Conservation (phyloP, 2,888 invertebrate genomes). For the Polyploca ridens region DNA sequence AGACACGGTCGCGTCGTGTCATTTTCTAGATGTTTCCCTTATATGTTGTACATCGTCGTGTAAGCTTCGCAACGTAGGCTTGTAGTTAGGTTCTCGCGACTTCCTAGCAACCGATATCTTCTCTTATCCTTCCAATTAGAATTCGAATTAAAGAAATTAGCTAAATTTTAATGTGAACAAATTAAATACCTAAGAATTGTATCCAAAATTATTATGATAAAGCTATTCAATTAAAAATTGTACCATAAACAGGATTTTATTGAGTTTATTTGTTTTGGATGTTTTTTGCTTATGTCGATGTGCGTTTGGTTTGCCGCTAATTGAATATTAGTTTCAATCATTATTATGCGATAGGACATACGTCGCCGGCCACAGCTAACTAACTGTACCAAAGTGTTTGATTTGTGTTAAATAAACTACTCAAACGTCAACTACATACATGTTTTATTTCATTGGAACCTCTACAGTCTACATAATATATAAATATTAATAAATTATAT, state of each 20-base stretch:
- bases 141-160: constrained; percentile 66
- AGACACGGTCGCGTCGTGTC: constrained; percentile 65
- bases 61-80: constrained; percentile 78
- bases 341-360: constrained; percentile 55
- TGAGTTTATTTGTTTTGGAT: constrained; percentile 49
- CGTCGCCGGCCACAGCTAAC: constrained; percentile 76
- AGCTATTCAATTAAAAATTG: constrained; percentile 26
- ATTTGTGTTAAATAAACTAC: constrained; percentile 84
- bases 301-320: constrained; percentile 71
- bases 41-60: constrained; percentile 78
- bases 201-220: constrained; percentile 55
- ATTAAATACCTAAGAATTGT: constrained; percentile 56
- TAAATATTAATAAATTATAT: too few species aligned
- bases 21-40: constrained; percentile 76
- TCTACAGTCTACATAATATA: constrained; percentile 10
- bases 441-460: constrained; percentile 57
- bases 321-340: constrained; percentile 53
- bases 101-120: constrained; percentile 80
- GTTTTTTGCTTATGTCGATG: constrained; percentile 60
- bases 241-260: constrained; percentile 35
- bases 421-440: constrained; percentile 74
- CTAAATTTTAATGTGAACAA: constrained; percentile 66
- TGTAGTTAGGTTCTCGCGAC: constrained; percentile 81
- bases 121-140: constrained; percentile 79
- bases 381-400: constrained; percentile 85